phyloP scores from a whole-genome alignment of 2,888 invertebrate genomes.

The Pseudococcus viburni region DNA sequence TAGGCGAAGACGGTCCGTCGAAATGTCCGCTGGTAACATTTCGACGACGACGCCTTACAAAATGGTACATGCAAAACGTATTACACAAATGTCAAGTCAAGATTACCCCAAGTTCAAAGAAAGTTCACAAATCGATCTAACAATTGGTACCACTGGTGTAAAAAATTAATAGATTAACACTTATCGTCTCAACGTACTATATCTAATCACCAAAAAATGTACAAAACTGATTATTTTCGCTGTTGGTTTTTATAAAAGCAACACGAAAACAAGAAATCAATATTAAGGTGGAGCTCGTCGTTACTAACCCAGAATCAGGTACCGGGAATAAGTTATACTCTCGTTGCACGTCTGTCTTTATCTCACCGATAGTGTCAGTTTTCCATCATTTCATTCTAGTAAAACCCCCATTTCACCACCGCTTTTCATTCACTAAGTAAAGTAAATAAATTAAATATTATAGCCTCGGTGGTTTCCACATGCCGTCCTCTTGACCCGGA shows the following conservation, averaged over 20 bases:
- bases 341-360: constrained; percentile 58
- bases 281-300: constrained; percentile 60
- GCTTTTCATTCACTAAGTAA: constrained; percentile 61
- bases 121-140: constrained; percentile 23
- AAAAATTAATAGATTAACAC: constrained; percentile 48
- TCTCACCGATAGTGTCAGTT: constrained; percentile 63
- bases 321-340: constrained; percentile 60
- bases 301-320: constrained; percentile 63
- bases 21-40: constrained; percentile 14
- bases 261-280: constrained; percentile 61
- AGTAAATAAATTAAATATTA: constrained; percentile 62
- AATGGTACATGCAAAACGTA: constrained; percentile 38
- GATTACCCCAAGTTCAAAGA: constrained; percentile 33
- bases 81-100: constrained; percentile 31
- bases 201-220: constrained; percentile 47
- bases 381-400: constrained; percentile 63
- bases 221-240: constrained; percentile 44
- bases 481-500: constrained; percentile 54
- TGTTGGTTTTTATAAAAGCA: constrained; percentile 48
- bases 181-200: constrained; percentile 21
- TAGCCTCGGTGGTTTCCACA: constrained; percentile 59
- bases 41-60: not conserved
- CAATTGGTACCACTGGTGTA: constrained; percentile 47
- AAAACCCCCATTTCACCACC: constrained; percentile 47
- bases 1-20: not conserved